Percentiles rank a stretch among this genome's conserved stretches.
These are phyloP conservation scores for Agapostemon virescens DNA, from an alignment of 2,888 invertebrate species.

Conservation along the genomic window DNA sequence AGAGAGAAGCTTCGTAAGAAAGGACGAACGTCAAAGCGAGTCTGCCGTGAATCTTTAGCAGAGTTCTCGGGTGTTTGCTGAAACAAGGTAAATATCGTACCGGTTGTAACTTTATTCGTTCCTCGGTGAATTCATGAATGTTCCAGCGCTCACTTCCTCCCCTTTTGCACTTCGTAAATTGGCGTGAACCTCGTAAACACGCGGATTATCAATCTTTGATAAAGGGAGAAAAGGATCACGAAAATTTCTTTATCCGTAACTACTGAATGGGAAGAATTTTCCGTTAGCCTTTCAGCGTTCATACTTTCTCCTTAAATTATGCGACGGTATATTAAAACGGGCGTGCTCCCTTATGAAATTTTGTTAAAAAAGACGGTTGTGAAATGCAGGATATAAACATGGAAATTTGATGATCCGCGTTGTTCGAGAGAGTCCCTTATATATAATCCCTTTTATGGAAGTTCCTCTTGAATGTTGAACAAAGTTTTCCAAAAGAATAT, in stretches of 20 bases:
- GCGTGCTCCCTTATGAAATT: neutral
- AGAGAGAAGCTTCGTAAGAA: neutral
- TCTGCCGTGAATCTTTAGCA: conserved; percentile 17
- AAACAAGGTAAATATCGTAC: conserved; percentile 55
- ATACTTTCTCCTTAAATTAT: neutral
- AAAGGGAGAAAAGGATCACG: neutral
- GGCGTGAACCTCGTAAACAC: conserved; percentile 4
- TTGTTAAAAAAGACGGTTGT: neutral
- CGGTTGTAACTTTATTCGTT: conserved; percentile 44
- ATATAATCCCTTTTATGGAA: neutral
- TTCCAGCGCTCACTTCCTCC: conserved; percentile 12
- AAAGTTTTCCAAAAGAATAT: neutral
- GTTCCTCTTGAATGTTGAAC: neutral
- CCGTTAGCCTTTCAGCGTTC: neutral
- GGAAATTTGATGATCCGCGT: neutral
- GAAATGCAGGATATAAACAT: neutral
- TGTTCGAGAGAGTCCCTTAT: neutral
- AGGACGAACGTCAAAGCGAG: neutral
- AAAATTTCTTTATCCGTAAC: neutral
- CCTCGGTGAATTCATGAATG: conserved; percentile 42
- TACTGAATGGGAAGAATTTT: neutral
- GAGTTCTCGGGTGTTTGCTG: conserved; percentile 43
- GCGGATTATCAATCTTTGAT: conserved; percentile 27
- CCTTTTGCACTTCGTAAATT: conserved; percentile 1
- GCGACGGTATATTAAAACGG: neutral